A percentile compares a stretch with the other conserved stretches of the same genome.
Conservation (phyloP, 2,113 vertebrate species). For the Furnarius figulus region DNA sequence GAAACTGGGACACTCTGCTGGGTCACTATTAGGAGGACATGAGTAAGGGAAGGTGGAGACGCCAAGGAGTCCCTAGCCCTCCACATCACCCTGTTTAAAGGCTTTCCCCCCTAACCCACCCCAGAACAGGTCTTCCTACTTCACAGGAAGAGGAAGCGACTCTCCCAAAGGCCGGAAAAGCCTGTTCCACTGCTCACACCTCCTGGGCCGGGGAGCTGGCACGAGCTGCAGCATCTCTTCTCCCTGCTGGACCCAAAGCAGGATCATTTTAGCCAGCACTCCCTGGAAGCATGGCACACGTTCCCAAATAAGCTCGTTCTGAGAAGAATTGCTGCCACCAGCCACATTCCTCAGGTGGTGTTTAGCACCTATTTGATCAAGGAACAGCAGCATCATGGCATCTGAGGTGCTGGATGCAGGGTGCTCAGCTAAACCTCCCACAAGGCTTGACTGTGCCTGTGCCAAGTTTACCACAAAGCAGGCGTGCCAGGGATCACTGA, state of each 20-base stretch:
- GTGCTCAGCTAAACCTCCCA: not conserved
- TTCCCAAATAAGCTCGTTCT: not conserved
- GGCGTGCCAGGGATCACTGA: not conserved
- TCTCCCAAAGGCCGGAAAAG: slow-evolving; percentile 53
- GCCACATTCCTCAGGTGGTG: not conserved
- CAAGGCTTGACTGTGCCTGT: rapidly evolving
- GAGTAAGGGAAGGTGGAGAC: slow-evolving; percentile 52
- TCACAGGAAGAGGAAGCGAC: slow-evolving; percentile 36
- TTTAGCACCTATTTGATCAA: not conserved
- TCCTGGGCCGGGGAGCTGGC: not conserved
- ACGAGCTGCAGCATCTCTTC: not conserved
- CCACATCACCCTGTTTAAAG: not conserved
- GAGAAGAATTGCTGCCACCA: not conserved
- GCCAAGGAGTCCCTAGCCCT: not conserved
- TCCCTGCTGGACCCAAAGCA: not conserved
- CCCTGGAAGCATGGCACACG: rapidly evolving
- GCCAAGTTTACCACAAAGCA: not conserved
- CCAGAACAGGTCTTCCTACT: slow-evolving; percentile 59
- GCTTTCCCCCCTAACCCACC: slow-evolving; percentile 7
- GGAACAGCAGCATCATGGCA: not conserved
- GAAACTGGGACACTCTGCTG: slow-evolving; percentile 59
- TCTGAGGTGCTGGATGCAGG: not conserved
- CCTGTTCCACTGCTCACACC: slow-evolving; percentile 40
- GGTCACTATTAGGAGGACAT: slow-evolving; percentile 33
- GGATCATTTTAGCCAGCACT: not conserved